These are phyloP conservation scores for Apotomis capreana DNA, from an alignment of 2,888 invertebrate species.

Conservation along the genomic window DNA sequence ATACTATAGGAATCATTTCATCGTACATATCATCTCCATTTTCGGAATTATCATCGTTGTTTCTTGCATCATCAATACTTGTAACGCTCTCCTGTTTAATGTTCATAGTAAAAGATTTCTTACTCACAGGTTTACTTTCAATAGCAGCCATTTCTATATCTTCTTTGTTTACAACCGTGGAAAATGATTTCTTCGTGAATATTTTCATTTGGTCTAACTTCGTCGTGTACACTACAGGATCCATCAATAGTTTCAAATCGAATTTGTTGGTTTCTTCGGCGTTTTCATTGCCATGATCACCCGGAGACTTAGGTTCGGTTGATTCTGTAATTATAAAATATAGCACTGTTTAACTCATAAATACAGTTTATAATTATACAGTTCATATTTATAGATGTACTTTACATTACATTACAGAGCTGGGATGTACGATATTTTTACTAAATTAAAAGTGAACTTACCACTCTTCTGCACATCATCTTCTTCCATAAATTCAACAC, in stretches of 20 bases:
- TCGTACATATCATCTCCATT: slow-evolving; percentile 42
- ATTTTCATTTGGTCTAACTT: slow-evolving; percentile 68
- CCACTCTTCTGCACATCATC: slow-evolving; percentile 44
- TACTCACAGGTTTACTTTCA: slow-evolving; percentile 64
- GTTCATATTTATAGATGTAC: no score
- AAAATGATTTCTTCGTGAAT: slow-evolving; percentile 51
- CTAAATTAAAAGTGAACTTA: slow-evolving; percentile 6
- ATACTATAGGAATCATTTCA: slow-evolving; percentile 50
- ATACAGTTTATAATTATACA: no score
- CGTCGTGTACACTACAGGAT: slow-evolving; percentile 65
- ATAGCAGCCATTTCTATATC: slow-evolving; percentile 57
- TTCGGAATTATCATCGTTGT: slow-evolving; percentile 18
- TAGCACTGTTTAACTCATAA: background rate
- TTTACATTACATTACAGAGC: no score
- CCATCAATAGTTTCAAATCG: slow-evolving; percentile 70
- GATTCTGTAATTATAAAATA: slow-evolving; percentile 16
- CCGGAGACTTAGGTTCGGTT: background rate
- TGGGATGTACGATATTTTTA: no score
- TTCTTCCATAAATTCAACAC: slow-evolving; percentile 49
- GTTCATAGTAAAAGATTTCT: slow-evolving; percentile 45
- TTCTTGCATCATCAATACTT: background rate
- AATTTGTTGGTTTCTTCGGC: slow-evolving; percentile 53
- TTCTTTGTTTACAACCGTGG: slow-evolving; percentile 51
- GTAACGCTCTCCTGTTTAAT: slow-evolving; percentile 27
- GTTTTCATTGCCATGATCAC: slow-evolving; percentile 18